A percentile compares a stretch with the other conserved stretches of the same genome.
phyloP scores from a whole-genome alignment of 2,888 invertebrate genomes.

The Linyphia triangularis region DNA sequence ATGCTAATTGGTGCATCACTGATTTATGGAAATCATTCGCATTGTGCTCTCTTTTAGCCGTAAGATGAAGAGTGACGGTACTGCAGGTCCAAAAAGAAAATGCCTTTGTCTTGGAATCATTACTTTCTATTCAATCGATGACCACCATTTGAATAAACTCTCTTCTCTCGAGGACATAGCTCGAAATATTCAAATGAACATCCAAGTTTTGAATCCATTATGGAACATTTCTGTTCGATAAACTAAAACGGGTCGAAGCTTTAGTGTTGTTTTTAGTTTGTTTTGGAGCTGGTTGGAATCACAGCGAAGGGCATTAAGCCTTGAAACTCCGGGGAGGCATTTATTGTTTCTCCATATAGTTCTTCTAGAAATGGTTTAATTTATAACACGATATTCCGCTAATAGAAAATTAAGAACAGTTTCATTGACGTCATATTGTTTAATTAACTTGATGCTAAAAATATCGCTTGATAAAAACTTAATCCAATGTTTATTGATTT shows the following conservation, averaged over 20 bases:
- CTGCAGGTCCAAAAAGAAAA: neutral
- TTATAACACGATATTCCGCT: too few relatives aligned
- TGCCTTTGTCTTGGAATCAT: neutral
- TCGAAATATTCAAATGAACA: neutral
- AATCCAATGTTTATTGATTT: too few relatives aligned
- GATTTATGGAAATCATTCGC: conserved; percentile 57
- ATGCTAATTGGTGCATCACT: conserved; percentile 59
- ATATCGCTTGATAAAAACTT: too few relatives aligned
- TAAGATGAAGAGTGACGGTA: neutral
- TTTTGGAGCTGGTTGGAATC: neutral
- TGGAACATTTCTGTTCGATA: neutral
- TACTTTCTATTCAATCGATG: neutral
- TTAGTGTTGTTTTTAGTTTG: neutral
- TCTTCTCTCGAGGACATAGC: neutral
- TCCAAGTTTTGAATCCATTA: neutral
- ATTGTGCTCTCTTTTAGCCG: neutral
- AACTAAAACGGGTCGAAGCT: neutral
- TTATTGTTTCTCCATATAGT: too few relatives aligned
- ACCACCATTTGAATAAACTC: neutral
- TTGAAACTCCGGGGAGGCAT: too few relatives aligned
- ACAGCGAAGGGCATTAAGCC: too few relatives aligned
- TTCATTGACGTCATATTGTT: too few relatives aligned
- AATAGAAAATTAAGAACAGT: too few relatives aligned
- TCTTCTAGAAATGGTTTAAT: too few relatives aligned
- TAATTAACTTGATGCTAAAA: too few relatives aligned